These are phyloP conservation scores for Loripinus fragilis DNA, from an alignment of 2,888 invertebrate species.

Conservation along the genomic window DNA sequence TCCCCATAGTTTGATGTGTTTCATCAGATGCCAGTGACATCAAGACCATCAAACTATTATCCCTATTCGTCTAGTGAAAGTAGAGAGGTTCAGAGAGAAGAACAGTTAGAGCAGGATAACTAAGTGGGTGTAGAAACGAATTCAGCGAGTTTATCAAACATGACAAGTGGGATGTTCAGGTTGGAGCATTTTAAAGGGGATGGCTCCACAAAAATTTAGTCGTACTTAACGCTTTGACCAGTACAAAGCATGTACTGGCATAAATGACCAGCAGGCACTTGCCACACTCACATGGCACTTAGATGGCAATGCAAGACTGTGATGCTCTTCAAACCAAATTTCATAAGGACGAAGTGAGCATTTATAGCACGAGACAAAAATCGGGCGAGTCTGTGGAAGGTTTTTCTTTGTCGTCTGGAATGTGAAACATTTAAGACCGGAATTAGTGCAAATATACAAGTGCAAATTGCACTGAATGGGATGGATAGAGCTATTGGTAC, in stretches of 20 bases:
- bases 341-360: background rate
- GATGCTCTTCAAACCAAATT: background rate
- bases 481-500: too few relatives aligned
- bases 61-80: background rate
- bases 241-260: background rate
- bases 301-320: too few relatives aligned
- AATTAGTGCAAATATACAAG: conserved; percentile 12
- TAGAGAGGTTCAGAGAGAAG: background rate
- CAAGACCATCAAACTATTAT: conserved; percentile 18
- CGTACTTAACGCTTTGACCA: conserved; percentile 24
- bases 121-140: background rate
- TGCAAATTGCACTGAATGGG: conserved; percentile 34
- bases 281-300: too few relatives aligned
- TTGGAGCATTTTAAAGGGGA: conserved; percentile 22
- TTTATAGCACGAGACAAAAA: too few relatives aligned
- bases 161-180: background rate
- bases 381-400: too few relatives aligned
- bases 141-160: background rate
- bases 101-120: background rate
- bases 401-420: too few relatives aligned
- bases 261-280: too few relatives aligned
- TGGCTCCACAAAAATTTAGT: conserved; percentile 8
- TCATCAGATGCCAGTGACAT: conserved; percentile 1
- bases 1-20: background rate
- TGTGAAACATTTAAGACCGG: conserved; percentile 14